Evolutionary conservation across 2,113 vertebrate species (phyloP).

Genomic region (Anhinga rufa): DNA sequence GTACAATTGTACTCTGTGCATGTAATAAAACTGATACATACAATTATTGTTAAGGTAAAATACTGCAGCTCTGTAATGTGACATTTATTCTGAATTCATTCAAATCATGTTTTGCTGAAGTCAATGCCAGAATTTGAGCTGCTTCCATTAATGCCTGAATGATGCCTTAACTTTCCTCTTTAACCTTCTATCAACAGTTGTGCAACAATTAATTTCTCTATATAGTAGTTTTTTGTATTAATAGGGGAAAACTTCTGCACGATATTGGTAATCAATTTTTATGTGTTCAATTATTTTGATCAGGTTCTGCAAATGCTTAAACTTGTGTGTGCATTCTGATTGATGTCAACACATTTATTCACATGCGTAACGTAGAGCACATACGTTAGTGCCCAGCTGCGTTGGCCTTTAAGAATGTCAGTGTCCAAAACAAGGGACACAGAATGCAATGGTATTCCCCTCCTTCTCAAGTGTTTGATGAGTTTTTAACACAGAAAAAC

Average conservation of each 20-base stretch:
- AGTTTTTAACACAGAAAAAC: background rate
- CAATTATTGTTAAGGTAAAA: background rate
- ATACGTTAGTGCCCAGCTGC: background rate
- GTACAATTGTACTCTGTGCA: background rate
- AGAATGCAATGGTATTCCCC: background rate
- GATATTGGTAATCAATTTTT: background rate
- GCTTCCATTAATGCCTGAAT: background rate
- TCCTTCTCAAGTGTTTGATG: background rate
- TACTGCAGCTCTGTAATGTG: background rate
- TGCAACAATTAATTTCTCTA: background rate
- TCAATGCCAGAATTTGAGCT: background rate
- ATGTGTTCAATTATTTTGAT: background rate
- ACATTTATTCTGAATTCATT: background rate
- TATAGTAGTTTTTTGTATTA: background rate
- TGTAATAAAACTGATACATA: background rate
- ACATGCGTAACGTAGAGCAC: background rate
- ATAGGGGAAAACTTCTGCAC: background rate
- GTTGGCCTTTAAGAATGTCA: background rate
- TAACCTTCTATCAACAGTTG: background rate
- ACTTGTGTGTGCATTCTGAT: background rate
- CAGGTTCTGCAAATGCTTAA: background rate
- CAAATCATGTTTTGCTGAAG: background rate
- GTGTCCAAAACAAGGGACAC: background rate
- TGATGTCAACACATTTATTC: background rate
- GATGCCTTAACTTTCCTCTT: background rate